phyloP scores from a whole-genome alignment of 2,888 invertebrate genomes.

The Amiota mariae region DNA sequence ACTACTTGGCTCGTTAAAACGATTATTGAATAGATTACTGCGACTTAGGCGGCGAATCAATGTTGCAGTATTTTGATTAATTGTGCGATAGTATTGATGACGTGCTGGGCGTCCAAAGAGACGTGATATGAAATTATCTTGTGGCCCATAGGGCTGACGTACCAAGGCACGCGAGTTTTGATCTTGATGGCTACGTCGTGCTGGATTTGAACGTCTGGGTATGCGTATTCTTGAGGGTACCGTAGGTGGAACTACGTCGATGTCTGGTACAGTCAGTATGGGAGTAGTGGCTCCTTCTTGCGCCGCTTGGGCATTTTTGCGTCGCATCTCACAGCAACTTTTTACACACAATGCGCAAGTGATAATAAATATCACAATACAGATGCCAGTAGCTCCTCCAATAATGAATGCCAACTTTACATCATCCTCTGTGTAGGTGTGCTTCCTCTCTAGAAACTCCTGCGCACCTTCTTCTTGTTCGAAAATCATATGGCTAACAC shows the following conservation, averaged over 20 bases:
- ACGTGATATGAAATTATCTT: slow-evolving; percentile 67
- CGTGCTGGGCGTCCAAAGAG: slow-evolving; percentile 71
- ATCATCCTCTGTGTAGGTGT: slow-evolving; percentile 59
- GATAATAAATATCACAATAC: slow-evolving; percentile 59
- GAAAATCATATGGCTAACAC: slow-evolving; percentile 53
- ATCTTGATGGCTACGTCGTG: background rate
- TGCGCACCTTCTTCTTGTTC: slow-evolving; percentile 38
- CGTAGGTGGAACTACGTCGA: slow-evolving; percentile 47
- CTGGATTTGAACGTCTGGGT: slow-evolving; percentile 54
- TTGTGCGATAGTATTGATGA: slow-evolving; percentile 68
- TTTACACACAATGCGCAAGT: slow-evolving; percentile 63
- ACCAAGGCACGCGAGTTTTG: slow-evolving; percentile 49
- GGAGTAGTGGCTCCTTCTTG: background rate
- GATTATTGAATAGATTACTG: slow-evolving; percentile 70
- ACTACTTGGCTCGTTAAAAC: slow-evolving; percentile 55
- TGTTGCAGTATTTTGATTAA: slow-evolving; percentile 71
- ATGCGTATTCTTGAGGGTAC: slow-evolving; percentile 46
- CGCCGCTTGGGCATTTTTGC: slow-evolving; percentile 33
- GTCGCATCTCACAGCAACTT: slow-evolving; percentile 53
- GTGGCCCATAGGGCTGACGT: slow-evolving; percentile 60
- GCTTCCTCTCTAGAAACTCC: slow-evolving; percentile 40
- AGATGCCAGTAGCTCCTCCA: slow-evolving; percentile 64
- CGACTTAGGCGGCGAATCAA: slow-evolving; percentile 71
- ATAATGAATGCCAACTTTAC: slow-evolving; percentile 65
- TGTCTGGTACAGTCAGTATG: background rate